Evolutionary conservation across 1,140 invertebrate genomes (phyloP), one percentile per base, ranked within the genome.

Genomic region (Pseudomyrmex concolor): DNA sequence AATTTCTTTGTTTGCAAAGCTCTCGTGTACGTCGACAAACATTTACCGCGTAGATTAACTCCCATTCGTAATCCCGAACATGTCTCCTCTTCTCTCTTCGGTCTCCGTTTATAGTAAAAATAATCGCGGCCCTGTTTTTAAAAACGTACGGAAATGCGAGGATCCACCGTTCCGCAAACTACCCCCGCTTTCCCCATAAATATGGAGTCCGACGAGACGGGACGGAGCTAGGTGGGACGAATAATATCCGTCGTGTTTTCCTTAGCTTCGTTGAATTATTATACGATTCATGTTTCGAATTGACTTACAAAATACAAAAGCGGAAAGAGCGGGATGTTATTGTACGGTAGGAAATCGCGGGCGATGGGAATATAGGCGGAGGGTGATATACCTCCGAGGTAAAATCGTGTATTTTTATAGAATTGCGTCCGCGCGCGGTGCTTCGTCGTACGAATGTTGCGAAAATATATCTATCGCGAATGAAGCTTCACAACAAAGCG

Each of bases 261-360:
- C 90, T 94, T 93, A 92, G 91, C 90, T 91, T 84, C 85, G 89
- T 89, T 93, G 93, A 94, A 94, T 94, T 94, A 94, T 94, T 94
- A 93, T 94, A 94, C 92, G 93, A 94, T 94, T 94, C 93, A 94
- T 94, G 94, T 94, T 94, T 94, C 91, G 91, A 91, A 94, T 94
- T 94, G 94, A 94, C 93, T 94, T 91, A 94, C 94, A 94, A 94
- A 94, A 93, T 92, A 93, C 91, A 94, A 94, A 93, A 94, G 90
- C 91, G 92, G 91, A 93, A 93, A 89, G 89, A 91, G 91, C 93
- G 91, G 91, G 92, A 94, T 94, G 92, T 94, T 94, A 94, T 94
- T 94, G 92, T 94, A 93, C 88, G 74, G 43, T 57, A 64, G 87
- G 88, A 90, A 90, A 91, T 91, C 88, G 93, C 84, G 86, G 48